phyloP scores from a whole-genome alignment of 2,888 invertebrate species.

The Thymelicus acteon region DNA sequence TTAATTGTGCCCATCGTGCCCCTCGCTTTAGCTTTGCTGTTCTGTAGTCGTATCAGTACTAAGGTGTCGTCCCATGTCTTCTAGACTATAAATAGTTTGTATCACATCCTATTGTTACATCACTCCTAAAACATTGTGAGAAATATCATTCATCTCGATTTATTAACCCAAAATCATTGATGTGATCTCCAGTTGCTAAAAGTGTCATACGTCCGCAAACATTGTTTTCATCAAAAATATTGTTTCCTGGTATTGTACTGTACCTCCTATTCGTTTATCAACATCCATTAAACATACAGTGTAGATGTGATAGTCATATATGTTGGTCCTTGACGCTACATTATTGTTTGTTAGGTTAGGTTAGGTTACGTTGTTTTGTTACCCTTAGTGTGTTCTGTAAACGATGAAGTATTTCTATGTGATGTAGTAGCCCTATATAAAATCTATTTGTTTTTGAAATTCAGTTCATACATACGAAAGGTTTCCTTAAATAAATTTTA shows the following conservation, averaged over 20 bases:
- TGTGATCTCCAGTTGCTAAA: constrained; percentile 11
- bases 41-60: constrained; percentile 8
- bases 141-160: not conserved
- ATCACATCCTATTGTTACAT: constrained; percentile 1
- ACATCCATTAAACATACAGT: not conserved
- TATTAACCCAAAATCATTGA: not conserved
- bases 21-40: constrained; percentile 23
- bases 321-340: not conserved
- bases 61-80: not conserved
- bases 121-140: not conserved
- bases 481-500: no score
- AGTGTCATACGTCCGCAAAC: constrained; percentile 2
- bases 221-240: not conserved
- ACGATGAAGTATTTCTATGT: not conserved
- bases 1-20: constrained; percentile 18
- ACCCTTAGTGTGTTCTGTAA: not conserved
- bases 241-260: no score
- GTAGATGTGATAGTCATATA: not conserved
- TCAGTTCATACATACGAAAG: no score
- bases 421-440: no score
- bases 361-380: not conserved
- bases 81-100: constrained; percentile 9
- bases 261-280: not conserved
- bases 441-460: no score
- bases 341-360: not conserved